These are phyloP conservation scores for Staurois parvus DNA, from an alignment of 2,797 vertebrate species.

Conservation along the genomic window DNA sequence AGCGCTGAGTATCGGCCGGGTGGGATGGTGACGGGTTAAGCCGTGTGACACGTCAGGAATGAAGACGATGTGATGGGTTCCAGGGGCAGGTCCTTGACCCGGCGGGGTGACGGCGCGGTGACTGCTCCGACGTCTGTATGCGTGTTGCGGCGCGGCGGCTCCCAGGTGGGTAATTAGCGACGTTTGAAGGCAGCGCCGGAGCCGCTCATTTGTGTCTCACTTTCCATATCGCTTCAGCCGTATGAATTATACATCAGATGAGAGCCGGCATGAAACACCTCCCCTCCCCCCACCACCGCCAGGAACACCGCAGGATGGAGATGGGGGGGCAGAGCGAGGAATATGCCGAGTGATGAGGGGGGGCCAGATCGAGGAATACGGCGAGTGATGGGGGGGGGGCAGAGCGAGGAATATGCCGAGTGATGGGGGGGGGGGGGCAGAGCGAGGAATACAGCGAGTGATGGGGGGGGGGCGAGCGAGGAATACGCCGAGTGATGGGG, in stretches of 20 bases:
- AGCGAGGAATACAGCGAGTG: no score
- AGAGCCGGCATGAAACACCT: constrained; percentile 67
- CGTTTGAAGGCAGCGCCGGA: constrained; percentile 78
- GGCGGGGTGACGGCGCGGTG: constrained; percentile 78
- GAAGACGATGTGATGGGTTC: constrained; percentile 80
- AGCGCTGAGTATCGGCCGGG: no score
- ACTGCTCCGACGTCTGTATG: constrained; percentile 70
- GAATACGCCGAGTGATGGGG: no score
- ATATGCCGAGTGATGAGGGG: no score
- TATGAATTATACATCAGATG: constrained; percentile 83
- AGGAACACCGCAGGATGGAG: no score
- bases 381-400: no score
- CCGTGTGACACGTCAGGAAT: constrained; percentile 76
- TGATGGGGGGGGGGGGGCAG: no score
- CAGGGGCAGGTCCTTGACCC: constrained; percentile 82
- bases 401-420: no score
- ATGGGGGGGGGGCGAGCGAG: no score
- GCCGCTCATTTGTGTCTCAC: constrained; percentile 84
- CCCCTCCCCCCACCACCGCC: no score
- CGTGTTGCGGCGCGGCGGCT: constrained; percentile 70
- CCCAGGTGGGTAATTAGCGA: constrained; percentile 84
- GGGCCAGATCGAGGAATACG: no score
- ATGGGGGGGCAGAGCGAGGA: no score
- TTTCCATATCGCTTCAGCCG: constrained; percentile 83
- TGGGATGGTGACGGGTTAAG: constrained; percentile 53